Conservation (phyloP, 2,797 vertebrate genomes). For the Florisuga fusca region DNA sequence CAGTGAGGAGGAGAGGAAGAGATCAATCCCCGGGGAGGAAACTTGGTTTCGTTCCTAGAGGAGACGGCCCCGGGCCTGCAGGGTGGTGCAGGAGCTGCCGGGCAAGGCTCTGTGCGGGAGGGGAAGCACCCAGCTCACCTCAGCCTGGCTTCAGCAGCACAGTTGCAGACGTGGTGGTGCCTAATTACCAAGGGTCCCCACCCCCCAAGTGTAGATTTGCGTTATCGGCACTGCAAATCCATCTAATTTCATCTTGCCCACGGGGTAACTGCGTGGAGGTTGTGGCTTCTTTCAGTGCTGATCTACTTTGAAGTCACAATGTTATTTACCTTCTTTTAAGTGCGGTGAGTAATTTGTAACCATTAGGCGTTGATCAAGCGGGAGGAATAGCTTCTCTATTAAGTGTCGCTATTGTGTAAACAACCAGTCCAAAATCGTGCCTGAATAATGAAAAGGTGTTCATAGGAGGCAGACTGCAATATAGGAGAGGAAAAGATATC, state of each 20-base stretch:
- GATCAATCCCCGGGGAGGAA: fast-evolving
- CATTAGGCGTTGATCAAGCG: background rate
- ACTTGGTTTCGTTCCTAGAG: fast-evolving
- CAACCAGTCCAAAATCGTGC: background rate
- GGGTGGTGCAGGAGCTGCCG: fast-evolving
- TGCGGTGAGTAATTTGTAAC: background rate
- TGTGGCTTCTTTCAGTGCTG: background rate
- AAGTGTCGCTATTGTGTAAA: background rate
- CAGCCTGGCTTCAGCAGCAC: fast-evolving
- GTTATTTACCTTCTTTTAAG: background rate
- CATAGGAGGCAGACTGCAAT: background rate
- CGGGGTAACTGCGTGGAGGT: background rate
- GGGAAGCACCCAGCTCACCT: background rate
- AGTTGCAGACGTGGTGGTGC: fast-evolving
- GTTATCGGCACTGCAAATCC: fast-evolving
- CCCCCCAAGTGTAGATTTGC: background rate
- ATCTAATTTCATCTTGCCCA: background rate
- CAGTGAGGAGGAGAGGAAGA: background rate
- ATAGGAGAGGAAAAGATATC: background rate
- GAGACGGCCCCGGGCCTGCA: background rate
- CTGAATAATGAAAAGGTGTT: background rate
- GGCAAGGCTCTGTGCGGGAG: fast-evolving
- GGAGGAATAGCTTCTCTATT: background rate
- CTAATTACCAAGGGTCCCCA: background rate
- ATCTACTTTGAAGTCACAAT: background rate